These are phyloP conservation scores for Heterodera schachtii DNA, from an alignment of 1,140 invertebrate species.

Conservation along the genomic window DNA sequence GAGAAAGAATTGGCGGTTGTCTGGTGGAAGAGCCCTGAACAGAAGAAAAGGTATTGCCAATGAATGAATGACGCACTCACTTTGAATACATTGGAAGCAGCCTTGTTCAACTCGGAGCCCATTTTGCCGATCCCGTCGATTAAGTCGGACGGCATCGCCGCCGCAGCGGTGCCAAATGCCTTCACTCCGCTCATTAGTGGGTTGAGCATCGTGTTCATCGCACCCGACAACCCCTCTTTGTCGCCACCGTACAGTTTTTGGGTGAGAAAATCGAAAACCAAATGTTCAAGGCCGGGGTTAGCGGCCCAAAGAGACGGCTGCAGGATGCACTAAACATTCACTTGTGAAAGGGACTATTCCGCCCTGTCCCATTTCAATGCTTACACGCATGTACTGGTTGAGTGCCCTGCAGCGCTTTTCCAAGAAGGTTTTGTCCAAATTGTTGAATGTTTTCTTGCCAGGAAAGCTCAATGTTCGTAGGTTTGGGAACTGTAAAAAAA, in stretches of 20 bases:
- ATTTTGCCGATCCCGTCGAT: slow-evolving; percentile 56
- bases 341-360: background rate
- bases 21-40: slow-evolving; percentile 17
- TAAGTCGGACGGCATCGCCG: slow-evolving; percentile 58
- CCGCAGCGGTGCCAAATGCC: slow-evolving; percentile 62
- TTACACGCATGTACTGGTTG: slow-evolving; percentile 78
- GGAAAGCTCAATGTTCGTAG: slow-evolving; percentile 81
- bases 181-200: slow-evolving; percentile 57
- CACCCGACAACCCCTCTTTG: slow-evolving; percentile 64
- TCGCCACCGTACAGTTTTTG: slow-evolving; percentile 77
- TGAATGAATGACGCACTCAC: slow-evolving; percentile 13
- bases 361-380: background rate
- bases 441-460: slow-evolving; percentile 89
- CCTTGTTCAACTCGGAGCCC: slow-evolving; percentile 59
- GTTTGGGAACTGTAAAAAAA: slow-evolving; percentile 74
- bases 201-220: slow-evolving; percentile 52
- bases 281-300: slow-evolving; percentile 73
- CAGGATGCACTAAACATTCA: slow-evolving; percentile 68
- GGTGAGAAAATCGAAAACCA: slow-evolving; percentile 78
- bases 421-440: slow-evolving; percentile 82
- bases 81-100: slow-evolving; percentile 51
- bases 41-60: background rate
- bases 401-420: slow-evolving; percentile 83
- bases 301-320: slow-evolving; percentile 70
- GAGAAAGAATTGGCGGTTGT: background rate